These are phyloP conservation scores for Leucoraja erinaceus DNA, from an alignment of 2,113 vertebrate genomes.

Conservation along the genomic window DNA sequence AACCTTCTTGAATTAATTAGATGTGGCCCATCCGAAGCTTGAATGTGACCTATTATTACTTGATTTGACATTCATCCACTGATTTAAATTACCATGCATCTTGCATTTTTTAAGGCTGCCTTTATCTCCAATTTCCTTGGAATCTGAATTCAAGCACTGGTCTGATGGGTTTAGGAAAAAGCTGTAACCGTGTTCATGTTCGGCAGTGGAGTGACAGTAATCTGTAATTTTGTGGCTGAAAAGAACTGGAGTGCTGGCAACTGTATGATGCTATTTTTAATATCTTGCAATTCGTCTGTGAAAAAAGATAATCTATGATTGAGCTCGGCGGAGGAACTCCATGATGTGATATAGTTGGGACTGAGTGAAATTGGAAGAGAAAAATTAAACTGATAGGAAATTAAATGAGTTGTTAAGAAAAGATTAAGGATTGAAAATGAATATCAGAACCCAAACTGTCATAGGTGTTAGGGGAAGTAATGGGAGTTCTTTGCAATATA, in stretches of 20 bases:
- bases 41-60: background rate
- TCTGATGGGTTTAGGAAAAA: background rate
- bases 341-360: background rate
- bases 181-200: background rate
- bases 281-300: background rate
- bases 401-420: background rate
- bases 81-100: no score
- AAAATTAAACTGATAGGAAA: background rate
- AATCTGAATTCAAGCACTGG: background rate
- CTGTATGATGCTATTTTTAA: background rate
- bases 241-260: background rate
- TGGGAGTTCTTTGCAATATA: background rate
- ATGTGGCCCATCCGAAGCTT: background rate
- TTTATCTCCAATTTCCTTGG: background rate
- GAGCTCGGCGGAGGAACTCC: background rate
- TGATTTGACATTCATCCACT: background rate
- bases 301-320: slow-evolving; percentile 6
- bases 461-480: background rate
- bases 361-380: background rate
- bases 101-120: background rate
- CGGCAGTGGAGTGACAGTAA: background rate
- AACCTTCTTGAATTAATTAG: background rate
- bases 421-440: slow-evolving; percentile 14
- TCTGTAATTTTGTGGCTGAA: background rate
- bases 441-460: background rate